Conservation (phyloP, 1,140 invertebrate genomes). For the Drosophila kanapiae region DNA sequence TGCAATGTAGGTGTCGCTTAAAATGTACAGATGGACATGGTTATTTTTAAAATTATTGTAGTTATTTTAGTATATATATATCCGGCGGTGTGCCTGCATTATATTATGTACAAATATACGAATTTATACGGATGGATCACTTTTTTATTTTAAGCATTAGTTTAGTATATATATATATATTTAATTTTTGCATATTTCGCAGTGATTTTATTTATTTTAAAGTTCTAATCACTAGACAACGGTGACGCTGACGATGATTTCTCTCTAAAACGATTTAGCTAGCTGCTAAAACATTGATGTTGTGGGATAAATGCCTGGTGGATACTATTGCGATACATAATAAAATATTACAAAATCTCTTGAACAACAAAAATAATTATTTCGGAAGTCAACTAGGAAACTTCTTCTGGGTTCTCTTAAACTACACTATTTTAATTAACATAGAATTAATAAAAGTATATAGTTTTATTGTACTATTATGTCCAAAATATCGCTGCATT, state of each 20-base stretch:
- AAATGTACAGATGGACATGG: conserved; percentile 55
- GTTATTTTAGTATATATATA: not conserved
- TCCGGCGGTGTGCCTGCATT: conserved; percentile 5
- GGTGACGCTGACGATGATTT: not conserved
- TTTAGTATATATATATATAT: not conserved
- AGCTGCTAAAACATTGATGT: not conserved
- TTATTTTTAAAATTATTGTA: conserved; percentile 8
- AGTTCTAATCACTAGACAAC: too few relatives aligned
- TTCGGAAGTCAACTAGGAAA: too few relatives aligned
- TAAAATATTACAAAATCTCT: too few relatives aligned
- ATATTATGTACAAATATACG: conserved; percentile 40
- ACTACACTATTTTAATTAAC: not conserved
- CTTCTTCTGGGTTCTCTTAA: not conserved
- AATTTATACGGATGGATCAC: conserved; percentile 12
- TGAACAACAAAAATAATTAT: too few relatives aligned
- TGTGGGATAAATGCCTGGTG: not conserved
- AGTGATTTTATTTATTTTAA: not conserved
- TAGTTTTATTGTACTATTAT: too few relatives aligned
- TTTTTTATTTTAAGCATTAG: conserved; percentile 1
- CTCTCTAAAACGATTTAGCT: not conserved
- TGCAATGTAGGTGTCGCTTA: conserved; percentile 29
- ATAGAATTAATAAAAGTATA: too few relatives aligned
- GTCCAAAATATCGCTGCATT: not conserved
- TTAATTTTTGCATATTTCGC: not conserved
- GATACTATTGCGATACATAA: not conserved